Base-by-base conservation (phyloP, 1,140 invertebrate species). In the Hestina assimilis region DNA sequence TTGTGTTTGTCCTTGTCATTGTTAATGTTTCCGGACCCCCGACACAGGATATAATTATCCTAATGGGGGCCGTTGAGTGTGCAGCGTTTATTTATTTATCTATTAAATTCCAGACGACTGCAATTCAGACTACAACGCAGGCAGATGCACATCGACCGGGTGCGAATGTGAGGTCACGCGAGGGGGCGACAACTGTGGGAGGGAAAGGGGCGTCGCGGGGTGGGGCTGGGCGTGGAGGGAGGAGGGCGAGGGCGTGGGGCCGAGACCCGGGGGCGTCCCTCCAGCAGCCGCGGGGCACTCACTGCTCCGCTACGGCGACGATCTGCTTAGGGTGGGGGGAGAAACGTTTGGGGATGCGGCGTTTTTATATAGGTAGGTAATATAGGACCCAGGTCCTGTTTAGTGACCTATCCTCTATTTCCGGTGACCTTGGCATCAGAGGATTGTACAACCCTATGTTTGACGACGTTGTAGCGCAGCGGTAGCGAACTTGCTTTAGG, bases 61-160 rank as follows among this genome's bases (percentile, higher is more conserved):
- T n/a, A n/a, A n/a, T n/a, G n/a, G n/a, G n/a, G n/a, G n/a, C n/a
- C n/a, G n/a, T n/a, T n/a, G n/a, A n/a, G n/a, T n/a, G n/a, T n/a
- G n/a, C n/a, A n/a, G n/a, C n/a, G n/a, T n/a, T n/a, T n/a, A n/a
- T n/a, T n/a, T n/a, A n/a, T n/a, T n/a, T n/a, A n/a, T n/a, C n/a
- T n/a, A n/a, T n/a, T n/a, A n/a, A n/a, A n/a, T n/a, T 61, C 7
- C 69, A 86, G 83, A 82, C 14, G 68, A 84, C 20, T 87, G 83
- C 47, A 83, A 84, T 53, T 61, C 74, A 1, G 71, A 57, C 7
- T 72, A 70, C 38, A 76, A 76, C 5, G 73, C 67, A 0, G 83
- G 83, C 1, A 56, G 54, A 0, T 87, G 83, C 41, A 83, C 75
- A 2, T 5, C 58, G 0, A 5, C 47, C 1, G 83, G 83, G 0